Conservation (phyloP, 1,140 invertebrate species). For the Drosophila asahinai region DNA sequence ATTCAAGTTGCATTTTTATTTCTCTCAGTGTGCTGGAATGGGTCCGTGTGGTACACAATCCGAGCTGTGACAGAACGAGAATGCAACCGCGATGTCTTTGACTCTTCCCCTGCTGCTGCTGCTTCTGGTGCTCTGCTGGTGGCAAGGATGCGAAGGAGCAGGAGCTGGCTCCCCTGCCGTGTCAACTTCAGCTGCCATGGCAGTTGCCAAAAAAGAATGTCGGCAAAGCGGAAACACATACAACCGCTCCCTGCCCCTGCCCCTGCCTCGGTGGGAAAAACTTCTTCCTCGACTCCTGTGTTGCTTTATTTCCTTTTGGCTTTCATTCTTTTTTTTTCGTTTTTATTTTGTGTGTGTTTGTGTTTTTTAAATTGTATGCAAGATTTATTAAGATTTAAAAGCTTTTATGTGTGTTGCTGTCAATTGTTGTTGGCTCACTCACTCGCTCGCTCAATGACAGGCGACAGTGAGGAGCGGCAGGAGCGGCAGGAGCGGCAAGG, state of each 20-base stretch:
- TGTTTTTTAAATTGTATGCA: constrained; percentile 81
- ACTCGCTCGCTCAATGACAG: constrained; percentile 8
- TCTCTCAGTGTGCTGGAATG: constrained; percentile 14
- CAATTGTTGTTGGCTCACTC: constrained; percentile 59
- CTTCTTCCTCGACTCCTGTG: constrained; percentile 14
- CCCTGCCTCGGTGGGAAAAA: neutral
- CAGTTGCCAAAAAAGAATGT: constrained; percentile 46
- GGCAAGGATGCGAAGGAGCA: neutral
- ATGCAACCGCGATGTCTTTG: constrained; percentile 55
- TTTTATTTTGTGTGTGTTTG: constrained; percentile 41
- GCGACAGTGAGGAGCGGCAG: neutral
- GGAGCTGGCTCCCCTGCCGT: constrained; percentile 22
- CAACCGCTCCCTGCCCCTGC: neutral
- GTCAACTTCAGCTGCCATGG: constrained; percentile 48
- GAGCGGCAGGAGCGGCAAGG: neutral
- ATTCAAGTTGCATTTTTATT: neutral
- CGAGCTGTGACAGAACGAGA: constrained; percentile 43
- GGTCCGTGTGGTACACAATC: constrained; percentile 19
- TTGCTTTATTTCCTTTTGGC: constrained; percentile 46
- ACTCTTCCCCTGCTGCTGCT: neutral
- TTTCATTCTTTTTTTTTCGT: constrained; percentile 20
- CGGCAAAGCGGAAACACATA: constrained; percentile 31
- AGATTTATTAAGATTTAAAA: constrained; percentile 85
- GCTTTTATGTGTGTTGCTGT: constrained; percentile 81
- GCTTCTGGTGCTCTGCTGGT: constrained; percentile 8